Base-by-base conservation (phyloP, 2,797 vertebrate species). In the Podarcis lilfordi region DNA sequence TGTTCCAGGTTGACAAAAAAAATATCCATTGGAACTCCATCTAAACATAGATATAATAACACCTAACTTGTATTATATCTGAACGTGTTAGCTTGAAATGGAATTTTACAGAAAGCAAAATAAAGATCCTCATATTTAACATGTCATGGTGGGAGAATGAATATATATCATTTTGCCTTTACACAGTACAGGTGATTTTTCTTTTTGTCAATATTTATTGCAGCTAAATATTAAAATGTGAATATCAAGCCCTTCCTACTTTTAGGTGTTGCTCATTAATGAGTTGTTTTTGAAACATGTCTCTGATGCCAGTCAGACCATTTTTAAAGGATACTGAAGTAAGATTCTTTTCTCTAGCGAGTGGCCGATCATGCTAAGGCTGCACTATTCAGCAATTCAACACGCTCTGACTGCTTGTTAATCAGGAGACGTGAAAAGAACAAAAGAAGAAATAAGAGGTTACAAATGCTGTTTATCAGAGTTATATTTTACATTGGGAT, bases 371-470 rank as follows among this genome's bases (percentile, higher is more conserved):
- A 93, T 32, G 85, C 87, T 95, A 93, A 91, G 82, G 84, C 84
- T 90, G 69, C 84, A 43, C 82, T 91, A 87, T 85, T 84, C 92
- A 91, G 86, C 91, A 93, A 88, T 93, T 95, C 84, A 93, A 84
- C 74, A 86, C 82, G 85, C 89, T 93, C 66, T 84, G 61, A 80
- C 87, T 94, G 89, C 85, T 94, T 93, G 84, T 79, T 96, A 93
- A 92, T 84, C 91, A 88, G 86, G 89, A 81, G 92, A 82, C 88
- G 88, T 0, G 5, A 86, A 89, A 87, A 92, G 92, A 93, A 94
- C 86, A 93, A 94, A 55, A 94, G 92, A 85, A 91, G 32, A 84
- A 82, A 90, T 76, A 92, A 90, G 43, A 83, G 75, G 64, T 89
- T 82, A 79, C 43, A 75, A 80, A 80, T 59, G 32, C 61, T 81